phyloP scores from a whole-genome alignment of 37 sponge, comb jelly and placozoan species.

The Hexactinellida sp. region DNA sequence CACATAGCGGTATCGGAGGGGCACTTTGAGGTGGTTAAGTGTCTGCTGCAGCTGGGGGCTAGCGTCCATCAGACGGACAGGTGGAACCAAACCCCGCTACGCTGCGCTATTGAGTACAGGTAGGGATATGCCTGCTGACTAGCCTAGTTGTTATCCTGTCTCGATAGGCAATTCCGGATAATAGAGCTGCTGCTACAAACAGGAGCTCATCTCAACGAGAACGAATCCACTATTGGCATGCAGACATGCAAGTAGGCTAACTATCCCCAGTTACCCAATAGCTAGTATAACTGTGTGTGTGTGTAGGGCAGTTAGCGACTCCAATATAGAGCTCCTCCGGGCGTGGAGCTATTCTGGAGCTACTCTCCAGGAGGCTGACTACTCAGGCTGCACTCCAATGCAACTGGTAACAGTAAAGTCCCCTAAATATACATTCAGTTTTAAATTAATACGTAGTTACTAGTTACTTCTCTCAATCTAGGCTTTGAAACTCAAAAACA shows the following conservation, averaged over 20 bases:
- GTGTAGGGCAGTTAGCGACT: slow-evolving; percentile 28
- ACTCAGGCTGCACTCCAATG: slow-evolving; percentile 23
- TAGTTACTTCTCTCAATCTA: neutral
- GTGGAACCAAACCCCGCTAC: slow-evolving; percentile 50
- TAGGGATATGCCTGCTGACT: neutral
- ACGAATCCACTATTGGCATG: slow-evolving; percentile 11
- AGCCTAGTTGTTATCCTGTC: neutral
- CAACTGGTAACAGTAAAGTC: slow-evolving; percentile 17
- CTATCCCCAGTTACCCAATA: neutral
- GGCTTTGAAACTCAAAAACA: neutral
- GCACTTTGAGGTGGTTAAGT: slow-evolving; percentile 42
- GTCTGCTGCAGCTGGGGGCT: slow-evolving; percentile 61
- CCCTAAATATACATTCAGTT: neutral
- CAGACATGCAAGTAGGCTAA: slow-evolving; percentile 20
- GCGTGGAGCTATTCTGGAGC: slow-evolving; percentile 44
- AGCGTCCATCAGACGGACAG: slow-evolving; percentile 63
- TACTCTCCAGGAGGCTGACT: slow-evolving; percentile 25
- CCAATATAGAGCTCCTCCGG: slow-evolving; percentile 27
- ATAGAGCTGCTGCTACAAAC: slow-evolving; percentile 35
- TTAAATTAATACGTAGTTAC: neutral
- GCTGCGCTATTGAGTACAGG: slow-evolving; percentile 54
- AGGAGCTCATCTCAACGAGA: slow-evolving; percentile 34
- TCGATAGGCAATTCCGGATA: slow-evolving; percentile 22
- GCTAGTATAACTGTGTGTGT: neutral
- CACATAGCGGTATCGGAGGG: slow-evolving; percentile 72